phyloP scores from a whole-genome alignment of 2,113 vertebrate genomes.

The Scatophagus argus region DNA sequence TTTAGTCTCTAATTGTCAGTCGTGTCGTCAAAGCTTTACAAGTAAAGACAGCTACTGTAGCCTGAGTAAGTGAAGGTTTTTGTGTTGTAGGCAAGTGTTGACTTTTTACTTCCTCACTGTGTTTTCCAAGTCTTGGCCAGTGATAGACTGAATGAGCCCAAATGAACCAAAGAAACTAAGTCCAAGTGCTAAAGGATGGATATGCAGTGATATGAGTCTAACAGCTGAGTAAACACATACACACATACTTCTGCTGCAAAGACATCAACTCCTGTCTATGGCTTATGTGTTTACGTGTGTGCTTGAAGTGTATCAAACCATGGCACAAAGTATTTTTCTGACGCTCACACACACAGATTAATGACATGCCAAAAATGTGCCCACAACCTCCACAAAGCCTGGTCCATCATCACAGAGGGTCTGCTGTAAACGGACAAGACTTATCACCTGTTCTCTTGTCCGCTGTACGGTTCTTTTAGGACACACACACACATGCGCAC shows the following conservation, averaged over 20 bases:
- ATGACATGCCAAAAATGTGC: slow-evolving; percentile 41
- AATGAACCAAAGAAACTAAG: not conserved
- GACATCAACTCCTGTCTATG: slow-evolving; percentile 19
- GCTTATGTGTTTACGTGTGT: slow-evolving; percentile 15
- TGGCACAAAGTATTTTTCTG: slow-evolving; percentile 32
- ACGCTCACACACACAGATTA: not conserved
- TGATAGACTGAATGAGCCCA: not conserved
- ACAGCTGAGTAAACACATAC: slow-evolving; percentile 56
- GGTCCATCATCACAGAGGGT: slow-evolving; percentile 42
- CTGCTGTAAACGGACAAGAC: slow-evolving; percentile 50
- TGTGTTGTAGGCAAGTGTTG: not conserved
- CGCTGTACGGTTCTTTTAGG: slow-evolving; percentile 6
- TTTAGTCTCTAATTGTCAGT: slow-evolving; percentile 17
- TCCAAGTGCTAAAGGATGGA: slow-evolving; percentile 14
- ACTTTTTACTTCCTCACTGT: not conserved
- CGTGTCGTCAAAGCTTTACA: slow-evolving; percentile 15
- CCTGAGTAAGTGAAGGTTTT: slow-evolving; percentile 9
- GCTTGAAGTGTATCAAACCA: slow-evolving; percentile 1
- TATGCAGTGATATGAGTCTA: not conserved
- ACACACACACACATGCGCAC: not conserved
- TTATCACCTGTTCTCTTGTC: slow-evolving; percentile 62
- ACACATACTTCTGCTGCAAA: slow-evolving; percentile 34
- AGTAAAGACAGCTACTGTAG: slow-evolving; percentile 18
- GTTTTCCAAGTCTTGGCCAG: not conserved
- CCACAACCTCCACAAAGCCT: slow-evolving; percentile 21